These are phyloP conservation scores for Phalanger gymnotis DNA, from an alignment of 2,797 vertebrate species.

Conservation along the genomic window DNA sequence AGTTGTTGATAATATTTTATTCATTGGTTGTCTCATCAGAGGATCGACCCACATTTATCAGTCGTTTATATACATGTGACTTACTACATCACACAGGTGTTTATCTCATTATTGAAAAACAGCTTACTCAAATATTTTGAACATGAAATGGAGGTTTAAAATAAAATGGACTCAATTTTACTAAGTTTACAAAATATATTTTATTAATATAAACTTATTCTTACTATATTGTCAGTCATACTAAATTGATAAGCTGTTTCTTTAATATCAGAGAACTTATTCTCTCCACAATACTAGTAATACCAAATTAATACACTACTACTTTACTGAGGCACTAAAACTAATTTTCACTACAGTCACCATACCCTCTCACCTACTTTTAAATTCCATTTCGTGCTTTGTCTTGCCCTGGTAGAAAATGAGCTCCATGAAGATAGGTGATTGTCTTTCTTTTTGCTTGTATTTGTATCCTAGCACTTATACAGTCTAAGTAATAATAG, in stretches of 20 bases:
- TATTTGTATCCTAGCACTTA: background rate
- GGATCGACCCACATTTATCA: background rate
- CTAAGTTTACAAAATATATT: background rate
- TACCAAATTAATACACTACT: background rate
- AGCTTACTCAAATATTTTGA: background rate
- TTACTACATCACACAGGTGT: background rate
- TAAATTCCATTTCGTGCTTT: background rate
- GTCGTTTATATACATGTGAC: background rate
- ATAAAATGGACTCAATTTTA: background rate
- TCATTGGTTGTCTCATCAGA: background rate
- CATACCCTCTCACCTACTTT: background rate
- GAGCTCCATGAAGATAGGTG: background rate
- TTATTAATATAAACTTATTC: background rate
- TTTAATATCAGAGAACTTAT: background rate
- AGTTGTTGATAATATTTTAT: background rate
- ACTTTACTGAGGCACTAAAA: background rate
- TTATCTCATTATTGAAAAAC: background rate
- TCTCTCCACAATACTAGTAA: background rate
- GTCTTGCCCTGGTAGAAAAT: background rate
- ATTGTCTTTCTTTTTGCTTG: background rate
- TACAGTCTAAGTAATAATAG: too few relatives aligned
- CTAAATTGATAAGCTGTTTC: background rate
- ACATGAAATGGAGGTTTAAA: background rate
- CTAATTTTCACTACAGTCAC: background rate
- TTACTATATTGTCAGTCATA: background rate